A percentile compares a stretch with the other conserved stretches of the same genome.
These are phyloP conservation scores for Albula glossodonta DNA, from an alignment of 2,113 vertebrate genomes.

Conservation along the genomic window DNA sequence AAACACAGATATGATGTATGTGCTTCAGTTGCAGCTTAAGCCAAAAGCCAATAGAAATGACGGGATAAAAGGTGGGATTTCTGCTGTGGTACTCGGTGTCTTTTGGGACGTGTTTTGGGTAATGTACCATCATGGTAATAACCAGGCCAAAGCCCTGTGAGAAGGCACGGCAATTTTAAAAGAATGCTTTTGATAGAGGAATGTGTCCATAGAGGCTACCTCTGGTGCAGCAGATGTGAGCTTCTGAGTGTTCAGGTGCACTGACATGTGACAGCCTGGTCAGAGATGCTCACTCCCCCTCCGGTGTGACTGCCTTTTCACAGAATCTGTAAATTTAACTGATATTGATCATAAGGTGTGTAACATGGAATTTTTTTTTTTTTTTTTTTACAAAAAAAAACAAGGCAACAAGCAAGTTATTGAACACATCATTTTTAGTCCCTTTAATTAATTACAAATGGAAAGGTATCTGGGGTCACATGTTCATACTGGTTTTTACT, in stretches of 20 bases:
- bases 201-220: neutral
- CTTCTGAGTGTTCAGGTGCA: neutral
- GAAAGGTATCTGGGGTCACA: neutral
- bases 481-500: neutral
- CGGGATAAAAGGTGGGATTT: neutral
- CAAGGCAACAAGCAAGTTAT: neutral
- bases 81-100: neutral
- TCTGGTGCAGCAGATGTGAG: neutral
- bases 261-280: neutral
- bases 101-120: neutral
- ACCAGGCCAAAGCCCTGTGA: neutral
- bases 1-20: neutral
- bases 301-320: neutral
- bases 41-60: neutral
- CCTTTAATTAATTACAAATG: constrained; percentile 6
- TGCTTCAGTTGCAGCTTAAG: neutral
- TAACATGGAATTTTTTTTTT: neutral
- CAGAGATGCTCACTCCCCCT: neutral
- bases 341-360: too few species aligned
- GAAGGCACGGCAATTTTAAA: neutral
- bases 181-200: neutral
- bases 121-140: neutral
- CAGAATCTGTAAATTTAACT: neutral
- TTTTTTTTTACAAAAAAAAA: too few species aligned
- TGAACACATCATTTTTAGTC: neutral